A percentile compares a stretch with the other conserved stretches of the same genome.
Conservation (phyloP, 2,113 vertebrate genomes). For the Parotia lawesii region DNA sequence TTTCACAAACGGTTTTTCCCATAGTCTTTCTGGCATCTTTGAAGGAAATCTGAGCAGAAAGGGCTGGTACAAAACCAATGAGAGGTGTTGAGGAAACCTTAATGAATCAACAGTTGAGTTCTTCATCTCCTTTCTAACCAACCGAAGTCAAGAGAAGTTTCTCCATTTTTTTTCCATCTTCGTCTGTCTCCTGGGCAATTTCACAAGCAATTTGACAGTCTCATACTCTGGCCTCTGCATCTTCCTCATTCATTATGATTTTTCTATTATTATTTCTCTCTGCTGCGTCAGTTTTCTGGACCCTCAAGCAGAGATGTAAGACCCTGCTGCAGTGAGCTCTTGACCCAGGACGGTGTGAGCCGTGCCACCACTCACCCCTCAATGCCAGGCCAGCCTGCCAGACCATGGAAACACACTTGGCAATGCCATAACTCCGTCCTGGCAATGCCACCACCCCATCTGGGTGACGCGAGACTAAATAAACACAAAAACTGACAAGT, state of each 20-base stretch:
- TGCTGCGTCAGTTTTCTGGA: not conserved
- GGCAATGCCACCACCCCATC: not conserved
- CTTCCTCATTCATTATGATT: fast-evolving
- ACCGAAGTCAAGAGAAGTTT: not conserved
- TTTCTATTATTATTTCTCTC: not conserved
- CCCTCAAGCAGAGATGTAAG: not conserved
- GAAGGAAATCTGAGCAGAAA: not conserved
- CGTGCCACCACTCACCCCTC: not conserved
- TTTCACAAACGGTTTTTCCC: not conserved
- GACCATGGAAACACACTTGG: not conserved
- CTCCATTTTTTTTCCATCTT: not conserved
- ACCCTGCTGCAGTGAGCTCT: not conserved
- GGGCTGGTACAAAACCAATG: not conserved
- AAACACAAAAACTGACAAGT: not conserved
- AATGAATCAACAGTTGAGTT: not conserved
- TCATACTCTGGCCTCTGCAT: not conserved
- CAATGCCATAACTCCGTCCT: not conserved
- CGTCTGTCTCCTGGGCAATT: not conserved
- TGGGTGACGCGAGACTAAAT: not conserved
- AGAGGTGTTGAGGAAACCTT: not conserved
- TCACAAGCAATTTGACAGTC: not conserved
- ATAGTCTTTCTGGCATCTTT: not conserved
- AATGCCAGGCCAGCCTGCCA: not conserved
- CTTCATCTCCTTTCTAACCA: not conserved
- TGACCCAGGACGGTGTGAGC: not conserved